Evolutionary conservation across 2,888 invertebrate species (phyloP).

Genomic region (Leptopilina myrica): DNA sequence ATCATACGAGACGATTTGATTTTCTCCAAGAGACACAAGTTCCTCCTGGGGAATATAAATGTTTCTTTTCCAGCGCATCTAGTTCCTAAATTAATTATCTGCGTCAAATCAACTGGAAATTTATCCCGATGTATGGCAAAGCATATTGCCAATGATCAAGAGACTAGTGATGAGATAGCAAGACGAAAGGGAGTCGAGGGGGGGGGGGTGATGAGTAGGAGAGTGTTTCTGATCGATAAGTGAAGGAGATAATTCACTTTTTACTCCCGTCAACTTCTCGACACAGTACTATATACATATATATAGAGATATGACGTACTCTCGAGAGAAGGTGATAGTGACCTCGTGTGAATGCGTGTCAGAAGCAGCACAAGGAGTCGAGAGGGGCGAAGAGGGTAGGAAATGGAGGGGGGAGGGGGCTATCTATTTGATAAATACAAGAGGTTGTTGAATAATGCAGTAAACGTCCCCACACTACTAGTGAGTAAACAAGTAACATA

Average conservation of each 20-base stretch:
- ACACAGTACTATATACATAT: no score
- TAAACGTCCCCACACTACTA: slow-evolving; percentile 61
- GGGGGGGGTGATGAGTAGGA: background rate
- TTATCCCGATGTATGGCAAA: slow-evolving; percentile 27
- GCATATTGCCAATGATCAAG: background rate
- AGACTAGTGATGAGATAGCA: background rate
- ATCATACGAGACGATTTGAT: background rate
- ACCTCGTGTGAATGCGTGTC: slow-evolving; percentile 42
- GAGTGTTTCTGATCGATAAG: slow-evolving; percentile 30
- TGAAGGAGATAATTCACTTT: slow-evolving; percentile 34
- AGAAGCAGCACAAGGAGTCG: slow-evolving; percentile 44
- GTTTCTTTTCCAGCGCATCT: background rate
- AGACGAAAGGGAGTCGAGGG: no score
- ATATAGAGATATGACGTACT: background rate
- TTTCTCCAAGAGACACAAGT: background rate
- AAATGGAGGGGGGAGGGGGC: slow-evolving; percentile 45
- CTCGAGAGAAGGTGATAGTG: slow-evolving; percentile 18
- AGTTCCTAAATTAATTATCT: slow-evolving; percentile 18
- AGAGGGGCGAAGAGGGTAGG: background rate
- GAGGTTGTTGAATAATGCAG: slow-evolving; percentile 72
- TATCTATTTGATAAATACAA: slow-evolving; percentile 74
- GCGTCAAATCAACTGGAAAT: slow-evolving; percentile 23
- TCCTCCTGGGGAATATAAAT: background rate
- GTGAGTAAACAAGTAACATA: slow-evolving; percentile 68
- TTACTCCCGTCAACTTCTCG: slow-evolving; percentile 34